A percentile compares a stretch with the other conserved stretches of the same genome.
These are phyloP conservation scores for Octodon degus DNA, from an alignment of 2,113 vertebrate species.

Conservation along the genomic window DNA sequence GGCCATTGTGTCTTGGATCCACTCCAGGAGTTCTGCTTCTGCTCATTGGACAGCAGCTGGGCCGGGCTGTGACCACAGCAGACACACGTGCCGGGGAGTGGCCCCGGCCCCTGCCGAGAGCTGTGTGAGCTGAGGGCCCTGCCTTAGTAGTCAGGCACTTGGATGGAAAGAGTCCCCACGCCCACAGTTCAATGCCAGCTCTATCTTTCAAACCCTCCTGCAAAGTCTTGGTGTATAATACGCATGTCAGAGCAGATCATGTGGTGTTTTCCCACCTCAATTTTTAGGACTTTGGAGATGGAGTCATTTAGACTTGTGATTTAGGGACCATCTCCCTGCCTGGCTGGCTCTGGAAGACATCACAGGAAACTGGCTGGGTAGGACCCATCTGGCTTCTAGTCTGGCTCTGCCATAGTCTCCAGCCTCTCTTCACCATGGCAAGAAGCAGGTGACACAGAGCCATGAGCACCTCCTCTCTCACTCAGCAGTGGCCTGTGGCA, in stretches of 20 bases:
- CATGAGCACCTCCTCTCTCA: fast-evolving
- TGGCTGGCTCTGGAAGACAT: fast-evolving
- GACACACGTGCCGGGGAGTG: fast-evolving
- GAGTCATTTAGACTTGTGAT: not conserved
- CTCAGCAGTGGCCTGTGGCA: fast-evolving
- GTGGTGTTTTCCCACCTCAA: fast-evolving
- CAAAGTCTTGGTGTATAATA: not conserved
- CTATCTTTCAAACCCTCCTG: not conserved
- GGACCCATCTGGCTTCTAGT: fast-evolving
- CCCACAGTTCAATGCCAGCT: fast-evolving
- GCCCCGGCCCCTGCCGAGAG: fast-evolving
- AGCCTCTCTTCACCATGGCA: not conserved
- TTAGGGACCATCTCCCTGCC: not conserved
- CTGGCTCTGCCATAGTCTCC: fast-evolving
- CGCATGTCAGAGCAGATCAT: not conserved
- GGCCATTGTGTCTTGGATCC: not conserved
- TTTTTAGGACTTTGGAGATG: not conserved
- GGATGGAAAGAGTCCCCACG: fast-evolving
- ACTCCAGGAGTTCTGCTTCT: too few species aligned
- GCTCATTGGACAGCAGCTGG: not conserved
- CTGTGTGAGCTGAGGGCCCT: fast-evolving
- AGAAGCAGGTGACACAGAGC: fast-evolving
- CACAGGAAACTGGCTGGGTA: not conserved
- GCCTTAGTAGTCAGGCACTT: not conserved
- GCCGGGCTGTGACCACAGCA: fast-evolving